A percentile compares a stretch with the other conserved stretches of the same genome.
phyloP scores from a whole-genome alignment of 2,113 vertebrate genomes.

The Heteronetta atricapilla region DNA sequence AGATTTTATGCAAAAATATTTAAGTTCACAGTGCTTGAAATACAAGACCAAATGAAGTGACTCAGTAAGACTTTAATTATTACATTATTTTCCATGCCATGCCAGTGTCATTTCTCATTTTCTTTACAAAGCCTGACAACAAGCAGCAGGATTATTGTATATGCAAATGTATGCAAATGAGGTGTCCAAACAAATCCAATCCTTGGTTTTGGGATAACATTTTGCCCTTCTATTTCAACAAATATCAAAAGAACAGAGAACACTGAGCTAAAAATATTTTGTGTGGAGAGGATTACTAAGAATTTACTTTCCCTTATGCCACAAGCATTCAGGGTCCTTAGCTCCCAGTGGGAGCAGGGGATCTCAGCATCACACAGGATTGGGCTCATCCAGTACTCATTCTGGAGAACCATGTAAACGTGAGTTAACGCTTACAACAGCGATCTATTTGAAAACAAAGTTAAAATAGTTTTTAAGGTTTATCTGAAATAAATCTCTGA shows the following conservation, averaged over 20 bases:
- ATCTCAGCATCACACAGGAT: background rate
- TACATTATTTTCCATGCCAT: background rate
- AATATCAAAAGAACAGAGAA: background rate
- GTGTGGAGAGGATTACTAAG: background rate
- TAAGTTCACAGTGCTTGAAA: background rate
- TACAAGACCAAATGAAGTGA: background rate
- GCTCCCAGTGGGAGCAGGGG: background rate
- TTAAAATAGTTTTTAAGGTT: background rate
- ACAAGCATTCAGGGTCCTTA: background rate
- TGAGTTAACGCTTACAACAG: background rate
- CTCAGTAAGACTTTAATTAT: constrained; percentile 26
- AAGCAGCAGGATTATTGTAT: background rate
- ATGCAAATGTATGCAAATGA: constrained; percentile 37
- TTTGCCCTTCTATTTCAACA: constrained; percentile 15
- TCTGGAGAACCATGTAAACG: background rate
- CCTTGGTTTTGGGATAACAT: constrained; percentile 14
- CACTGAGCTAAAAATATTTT: background rate
- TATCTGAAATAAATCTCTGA: background rate
- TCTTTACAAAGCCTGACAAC: constrained; percentile 13
- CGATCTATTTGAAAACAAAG: background rate
- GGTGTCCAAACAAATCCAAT: background rate
- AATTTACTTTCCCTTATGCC: background rate
- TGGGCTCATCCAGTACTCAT: background rate
- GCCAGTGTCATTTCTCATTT: constrained; percentile 5
- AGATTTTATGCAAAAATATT: constrained; percentile 3